Evolutionary conservation across 2,888 invertebrate species (phyloP), one percentile per base, ranked within the genome.

Genomic region (Hermodice carunculata): DNA sequence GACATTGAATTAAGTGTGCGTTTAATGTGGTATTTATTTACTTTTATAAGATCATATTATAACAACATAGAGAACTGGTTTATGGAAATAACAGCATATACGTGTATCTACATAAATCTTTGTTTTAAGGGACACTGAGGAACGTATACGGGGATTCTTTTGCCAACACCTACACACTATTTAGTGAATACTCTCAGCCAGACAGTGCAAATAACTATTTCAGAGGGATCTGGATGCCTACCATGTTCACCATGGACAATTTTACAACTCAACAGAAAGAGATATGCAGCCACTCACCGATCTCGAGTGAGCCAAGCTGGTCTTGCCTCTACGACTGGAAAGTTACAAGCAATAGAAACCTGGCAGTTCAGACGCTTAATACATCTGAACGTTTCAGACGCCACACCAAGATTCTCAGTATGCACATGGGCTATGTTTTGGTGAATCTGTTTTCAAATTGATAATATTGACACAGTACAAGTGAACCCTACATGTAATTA

Each of bases 161-260:
- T 32, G 57, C 57, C 5, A 34, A 57, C 34, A 17, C 4, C 32
- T 14, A 29, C 22, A 44, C 57, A 11, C 57, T 57, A 11, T 57
- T 57, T 46, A 1, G 8, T 6, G n/a, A 28, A 24, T 57, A 57
- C 57, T n/a, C 4, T 6, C 3, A 19, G 28, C 46, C 44, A 8
- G 32, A 2, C 4, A 29, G 29, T n/a, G 57, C 57, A n/a, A 44
- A 57, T 32, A 57, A 44, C 32, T 57, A 42, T 42, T 57, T 57
- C 24, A 29, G 46, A 11, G 29, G 32, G 19, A 11, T 31, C 26
- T 57, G 11, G 31, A 11, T 2, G 17, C 44, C 32, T n/a, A 40
- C 29, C 34, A 8, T n/a, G 8, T 8, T n/a, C 6, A n/a, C n/a
- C n/a, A 19, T 17, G 46, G 31, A 28, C 46, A 19, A 28, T n/a